phyloP scores from a whole-genome alignment of 2,113 vertebrate species.

The Ranitomeya variabilis region DNA sequence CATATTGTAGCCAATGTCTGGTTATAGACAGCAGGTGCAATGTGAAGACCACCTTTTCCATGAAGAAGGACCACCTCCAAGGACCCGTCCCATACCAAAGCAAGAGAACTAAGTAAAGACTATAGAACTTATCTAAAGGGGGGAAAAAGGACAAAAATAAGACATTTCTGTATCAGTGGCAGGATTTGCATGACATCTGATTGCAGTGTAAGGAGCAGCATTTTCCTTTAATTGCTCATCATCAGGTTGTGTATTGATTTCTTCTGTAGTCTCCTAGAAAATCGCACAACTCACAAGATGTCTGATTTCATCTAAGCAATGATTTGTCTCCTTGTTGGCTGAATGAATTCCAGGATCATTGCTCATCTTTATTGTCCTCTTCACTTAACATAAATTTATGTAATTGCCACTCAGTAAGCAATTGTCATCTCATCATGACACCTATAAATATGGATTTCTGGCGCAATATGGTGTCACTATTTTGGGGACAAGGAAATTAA shows the following conservation, averaged over 20 bases:
- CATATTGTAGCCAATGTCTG: too few species aligned
- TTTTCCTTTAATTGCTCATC: constrained; percentile 28
- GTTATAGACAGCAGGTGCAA: too few species aligned
- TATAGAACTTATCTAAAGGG: not conserved
- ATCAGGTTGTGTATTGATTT: not conserved
- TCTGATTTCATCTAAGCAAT: not conserved
- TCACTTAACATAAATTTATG: not conserved
- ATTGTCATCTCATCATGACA: not conserved
- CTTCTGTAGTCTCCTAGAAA: not conserved
- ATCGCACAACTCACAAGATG: too few species aligned
- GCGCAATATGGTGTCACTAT: not conserved
- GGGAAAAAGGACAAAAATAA: too few species aligned
- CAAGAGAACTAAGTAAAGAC: not conserved
- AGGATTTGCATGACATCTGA: not conserved
- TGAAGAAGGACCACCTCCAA: not conserved
- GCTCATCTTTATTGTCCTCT: constrained; percentile 9
- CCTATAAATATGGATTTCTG: not conserved
- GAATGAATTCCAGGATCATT: not conserved
- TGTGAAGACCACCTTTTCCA: too few species aligned
- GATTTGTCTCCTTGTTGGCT: not conserved
- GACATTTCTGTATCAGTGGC: not conserved
- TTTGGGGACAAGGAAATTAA: too few species aligned
- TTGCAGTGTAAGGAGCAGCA: not conserved
- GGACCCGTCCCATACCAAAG: not conserved
- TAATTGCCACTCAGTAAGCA: not conserved